Conservation (phyloP, 2,113 vertebrate species). For the Tragelaphus imberbis region DNA sequence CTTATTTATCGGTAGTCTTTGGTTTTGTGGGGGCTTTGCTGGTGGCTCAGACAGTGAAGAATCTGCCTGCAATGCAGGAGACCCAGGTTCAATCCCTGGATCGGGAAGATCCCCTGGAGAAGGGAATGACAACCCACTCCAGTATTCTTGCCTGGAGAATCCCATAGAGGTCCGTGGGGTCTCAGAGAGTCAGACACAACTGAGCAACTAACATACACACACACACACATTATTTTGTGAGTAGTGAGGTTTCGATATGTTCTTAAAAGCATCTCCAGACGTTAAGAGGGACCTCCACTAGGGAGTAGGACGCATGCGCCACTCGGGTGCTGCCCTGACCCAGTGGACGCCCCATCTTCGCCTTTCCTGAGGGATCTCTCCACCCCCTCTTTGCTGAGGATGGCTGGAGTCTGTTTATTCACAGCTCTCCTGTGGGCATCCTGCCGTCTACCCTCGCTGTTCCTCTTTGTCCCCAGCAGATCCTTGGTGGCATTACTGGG, state of each 20-base stretch:
- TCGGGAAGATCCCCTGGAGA: too few species aligned
- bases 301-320: rapidly evolving
- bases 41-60: too few species aligned
- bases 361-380: background rate
- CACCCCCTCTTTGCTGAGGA: background rate
- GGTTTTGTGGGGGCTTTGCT: too few species aligned
- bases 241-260: background rate
- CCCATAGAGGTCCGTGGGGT: too few species aligned
- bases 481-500: background rate
- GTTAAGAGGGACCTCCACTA: background rate
- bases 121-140: too few species aligned
- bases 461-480: background rate
- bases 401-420: background rate
- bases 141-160: too few species aligned
- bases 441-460: background rate
- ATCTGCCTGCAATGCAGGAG: too few species aligned
- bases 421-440: background rate
- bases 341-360: rapidly evolving
- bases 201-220: too few species aligned
- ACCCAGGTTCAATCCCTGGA: too few species aligned
- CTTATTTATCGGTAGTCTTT: too few species aligned
- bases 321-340: background rate
- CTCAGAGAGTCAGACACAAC: too few species aligned
- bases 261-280: background rate
- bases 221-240: too few species aligned